Base-by-base conservation (phyloP, 2,888 invertebrate genomes). In the Apotomis capreana region DNA sequence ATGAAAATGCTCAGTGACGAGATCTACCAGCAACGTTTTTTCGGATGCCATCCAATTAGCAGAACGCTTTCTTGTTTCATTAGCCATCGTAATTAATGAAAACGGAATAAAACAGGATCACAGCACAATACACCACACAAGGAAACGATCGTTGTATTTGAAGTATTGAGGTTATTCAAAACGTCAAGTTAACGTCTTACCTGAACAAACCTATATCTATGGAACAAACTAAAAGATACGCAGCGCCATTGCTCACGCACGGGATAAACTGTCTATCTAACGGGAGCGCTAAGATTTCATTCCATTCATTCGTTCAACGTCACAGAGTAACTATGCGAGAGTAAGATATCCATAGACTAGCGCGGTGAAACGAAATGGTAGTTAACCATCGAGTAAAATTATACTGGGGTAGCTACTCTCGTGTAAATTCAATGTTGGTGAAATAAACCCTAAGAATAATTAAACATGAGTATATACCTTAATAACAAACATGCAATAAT, bases 21-120 rank as follows among this genome's bases (percentile, higher is more conserved):
- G 40, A 40, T 63, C 63, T 3, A 63, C 12, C 40, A 63, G n/a
- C 37, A 63, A 54, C 52, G 13, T 63, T 54, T 52, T 63, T n/a
- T 63, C 54, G 6, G 63, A 63, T 37, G 63, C 40, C 5, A 52
- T 37, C 63, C 63, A 63, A n/a, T 52, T 63, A 37, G 63, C 40
- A 37, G n/a, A 40, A 5, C 63, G 36, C 52, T 63, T 63, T 63
- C 63, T 63, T 37, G 54, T 62, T 44, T 62, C 4, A 59, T 49
- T 5, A 2, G 44, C 44, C 44, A 44, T 44, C 5, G 49, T 49
- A 49, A 10, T 49, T 0, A 26, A 26, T 26, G 2, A 26, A 8
- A 10, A 49, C 49, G 1, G 9, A 9, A 49, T 49, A 9, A 49
- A 49, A 49, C 6, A 49, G 3, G 49, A 49, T 49, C 9, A 49